A percentile compares a stretch with the other conserved stretches of the same genome.
phyloP scores from a whole-genome alignment of 2,797 vertebrate genomes.

The Neosilurus mollespiculum region DNA sequence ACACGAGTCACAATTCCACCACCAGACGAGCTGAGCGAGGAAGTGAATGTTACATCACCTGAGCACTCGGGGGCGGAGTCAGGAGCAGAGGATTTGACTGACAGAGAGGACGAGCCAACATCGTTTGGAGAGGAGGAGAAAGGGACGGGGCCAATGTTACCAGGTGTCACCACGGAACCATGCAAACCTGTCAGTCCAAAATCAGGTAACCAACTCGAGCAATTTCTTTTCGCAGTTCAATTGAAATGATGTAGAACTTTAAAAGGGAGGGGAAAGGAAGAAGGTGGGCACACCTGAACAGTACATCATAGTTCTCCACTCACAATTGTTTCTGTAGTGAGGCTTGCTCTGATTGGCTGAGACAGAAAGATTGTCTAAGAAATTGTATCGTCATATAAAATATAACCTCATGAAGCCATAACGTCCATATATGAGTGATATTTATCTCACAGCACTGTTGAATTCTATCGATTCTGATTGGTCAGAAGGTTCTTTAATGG shows the following conservation, averaged over 20 bases:
- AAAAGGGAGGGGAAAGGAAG: background rate
- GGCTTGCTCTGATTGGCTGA: conserved; percentile 5
- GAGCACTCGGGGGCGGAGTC: conserved; percentile 94
- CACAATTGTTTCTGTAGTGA: background rate
- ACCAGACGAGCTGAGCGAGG: conserved; percentile 76
- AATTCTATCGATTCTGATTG: background rate
- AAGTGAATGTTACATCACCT: conserved; percentile 90
- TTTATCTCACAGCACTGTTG: background rate
- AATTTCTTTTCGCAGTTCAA: background rate
- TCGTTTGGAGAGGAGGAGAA: conserved; percentile 76
- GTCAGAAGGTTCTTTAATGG: background rate
- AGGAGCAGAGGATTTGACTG: conserved; percentile 83
- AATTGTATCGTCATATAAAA: background rate
- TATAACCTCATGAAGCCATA: background rate
- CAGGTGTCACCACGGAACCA: conserved; percentile 73
- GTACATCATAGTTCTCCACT: background rate
- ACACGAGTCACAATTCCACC: conserved; percentile 71
- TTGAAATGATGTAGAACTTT: too few species aligned
- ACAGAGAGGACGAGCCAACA: conserved; percentile 84
- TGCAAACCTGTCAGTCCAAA: conserved; percentile 89
- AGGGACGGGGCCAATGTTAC: conserved; percentile 71
- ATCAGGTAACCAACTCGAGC: conserved; percentile 74
- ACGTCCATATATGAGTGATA: background rate
- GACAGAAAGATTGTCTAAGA: background rate
- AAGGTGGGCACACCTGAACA: too few species aligned